These are phyloP conservation scores for Luscinia megarhynchos DNA, from an alignment of 2,797 vertebrate species.

Conservation along the genomic window DNA sequence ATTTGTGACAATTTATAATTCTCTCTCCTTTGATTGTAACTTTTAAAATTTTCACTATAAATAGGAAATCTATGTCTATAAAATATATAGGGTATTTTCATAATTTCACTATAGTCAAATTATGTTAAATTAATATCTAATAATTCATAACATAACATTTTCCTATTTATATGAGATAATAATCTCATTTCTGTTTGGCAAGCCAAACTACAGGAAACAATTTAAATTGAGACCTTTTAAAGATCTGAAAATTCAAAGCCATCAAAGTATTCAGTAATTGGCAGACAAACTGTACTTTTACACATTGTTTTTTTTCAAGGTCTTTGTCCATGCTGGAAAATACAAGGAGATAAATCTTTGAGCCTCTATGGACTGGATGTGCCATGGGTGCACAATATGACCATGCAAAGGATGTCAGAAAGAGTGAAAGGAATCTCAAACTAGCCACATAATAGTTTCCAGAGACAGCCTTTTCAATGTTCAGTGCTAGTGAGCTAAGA, in stretches of 20 bases:
- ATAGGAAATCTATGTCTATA: background rate
- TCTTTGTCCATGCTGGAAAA: background rate
- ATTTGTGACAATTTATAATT: background rate
- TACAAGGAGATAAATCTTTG: background rate
- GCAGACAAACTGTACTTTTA: background rate
- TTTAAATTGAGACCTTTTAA: background rate
- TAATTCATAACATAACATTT: background rate
- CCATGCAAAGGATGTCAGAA: background rate
- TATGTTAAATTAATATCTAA: background rate
- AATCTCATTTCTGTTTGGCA: background rate
- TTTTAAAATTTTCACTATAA: background rate
- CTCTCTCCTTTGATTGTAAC: background rate
- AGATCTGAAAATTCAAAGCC: background rate
- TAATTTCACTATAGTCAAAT: background rate
- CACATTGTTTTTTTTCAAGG: background rate
- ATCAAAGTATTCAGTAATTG: background rate
- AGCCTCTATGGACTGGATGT: rapidly evolving
- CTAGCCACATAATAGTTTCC: background rate
- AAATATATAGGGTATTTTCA: background rate
- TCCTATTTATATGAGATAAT: background rate
- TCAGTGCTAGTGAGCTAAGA: background rate
- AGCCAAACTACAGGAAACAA: background rate
- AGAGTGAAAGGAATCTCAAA: background rate
- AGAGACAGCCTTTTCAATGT: background rate
- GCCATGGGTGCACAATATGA: background rate